Base-by-base conservation (phyloP, 1,140 invertebrate species). In the Littorina saxatilis region DNA sequence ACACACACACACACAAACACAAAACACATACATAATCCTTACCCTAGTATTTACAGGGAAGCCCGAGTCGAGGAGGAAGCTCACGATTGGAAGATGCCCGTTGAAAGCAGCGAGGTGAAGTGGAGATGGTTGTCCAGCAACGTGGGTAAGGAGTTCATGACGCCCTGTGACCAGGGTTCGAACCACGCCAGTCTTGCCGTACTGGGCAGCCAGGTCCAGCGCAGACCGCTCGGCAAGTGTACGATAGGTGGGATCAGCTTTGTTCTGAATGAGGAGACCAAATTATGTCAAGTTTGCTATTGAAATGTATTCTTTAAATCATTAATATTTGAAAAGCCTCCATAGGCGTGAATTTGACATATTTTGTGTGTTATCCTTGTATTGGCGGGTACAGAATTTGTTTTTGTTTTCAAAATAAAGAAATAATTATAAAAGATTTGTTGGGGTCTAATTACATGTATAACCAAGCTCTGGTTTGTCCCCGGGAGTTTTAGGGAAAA, bases 41-140 rank as follows among this genome's bases (percentile, higher is more conserved):
- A 93, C 92, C 89, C 86, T 82, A 68, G 90, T 92, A 92, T 99
- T 98, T 0, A 98, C 96, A 89, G 97, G 95, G 86, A 98, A 95
- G 1, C 97, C 98, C 52, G 96, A 96, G 29, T 95, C 94, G 61
- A 98, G 92, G 7, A 99, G 93, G 0, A 96, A 94, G 85, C 95
- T 95, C 43, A 99, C 97, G 23, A 98, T 96, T 52, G 95, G 92
- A 94, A 95, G 95, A 93, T 98, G 97, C 1, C 98, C 98, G 94
- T 98, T 98, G 84, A 96, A 95, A 86, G 97, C 97, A 78, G 98
- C 98, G 84, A 98, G 94, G 93, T 99, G 98, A 7, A 99, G 94
- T 29, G 98, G 98, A 1, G 98, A 98, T 87, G 98, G 96, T 20
- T 95, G 94, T 88, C 83, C 96, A 96, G 80, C 96, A 93, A 82